phyloP scores from a whole-genome alignment of 2,888 invertebrate genomes.

The Macaria notata region DNA sequence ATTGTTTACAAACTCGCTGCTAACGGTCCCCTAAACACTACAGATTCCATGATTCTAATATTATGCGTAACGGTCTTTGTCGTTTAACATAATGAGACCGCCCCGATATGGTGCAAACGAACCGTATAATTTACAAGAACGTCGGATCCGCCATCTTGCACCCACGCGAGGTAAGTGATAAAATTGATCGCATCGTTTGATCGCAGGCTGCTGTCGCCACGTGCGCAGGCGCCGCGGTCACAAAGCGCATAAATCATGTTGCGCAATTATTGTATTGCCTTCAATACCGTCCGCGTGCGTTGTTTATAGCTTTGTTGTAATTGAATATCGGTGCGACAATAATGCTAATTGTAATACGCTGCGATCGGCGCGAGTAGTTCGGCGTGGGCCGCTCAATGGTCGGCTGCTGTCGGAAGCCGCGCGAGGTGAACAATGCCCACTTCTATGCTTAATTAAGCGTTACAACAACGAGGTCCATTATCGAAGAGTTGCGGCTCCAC shows the following conservation, averaged over 20 bases:
- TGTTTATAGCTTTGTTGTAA: slow-evolving; percentile 40
- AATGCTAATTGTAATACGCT: slow-evolving; percentile 58
- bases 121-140: slow-evolving; percentile 38
- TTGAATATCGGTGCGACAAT: slow-evolving; percentile 46
- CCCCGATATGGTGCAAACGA: slow-evolving; percentile 34
- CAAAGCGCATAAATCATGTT: slow-evolving; percentile 59
- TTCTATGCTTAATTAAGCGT: slow-evolving; percentile 43
- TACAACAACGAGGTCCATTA: slow-evolving; percentile 39
- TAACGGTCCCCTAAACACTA: slow-evolving; percentile 52
- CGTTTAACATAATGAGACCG: slow-evolving; percentile 47
- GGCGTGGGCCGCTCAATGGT: slow-evolving; percentile 58
- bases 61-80: slow-evolving; percentile 61
- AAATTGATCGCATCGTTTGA: slow-evolving; percentile 36
- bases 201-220: slow-evolving; percentile 41
- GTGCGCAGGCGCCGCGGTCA: slow-evolving; percentile 36
- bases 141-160: slow-evolving; percentile 43
- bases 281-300: slow-evolving; percentile 30
- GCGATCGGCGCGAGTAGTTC: slow-evolving; percentile 59
- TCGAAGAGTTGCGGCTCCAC: slow-evolving; percentile 31
- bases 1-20: slow-evolving; percentile 49
- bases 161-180: slow-evolving; percentile 48
- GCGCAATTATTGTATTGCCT: slow-evolving; percentile 51
- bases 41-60: slow-evolving; percentile 49
- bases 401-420: slow-evolving; percentile 60
- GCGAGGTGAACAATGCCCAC: slow-evolving; percentile 44